phyloP scores from a whole-genome alignment of 2,113 vertebrate genomes.

The Dasyprocta punctata region DNA sequence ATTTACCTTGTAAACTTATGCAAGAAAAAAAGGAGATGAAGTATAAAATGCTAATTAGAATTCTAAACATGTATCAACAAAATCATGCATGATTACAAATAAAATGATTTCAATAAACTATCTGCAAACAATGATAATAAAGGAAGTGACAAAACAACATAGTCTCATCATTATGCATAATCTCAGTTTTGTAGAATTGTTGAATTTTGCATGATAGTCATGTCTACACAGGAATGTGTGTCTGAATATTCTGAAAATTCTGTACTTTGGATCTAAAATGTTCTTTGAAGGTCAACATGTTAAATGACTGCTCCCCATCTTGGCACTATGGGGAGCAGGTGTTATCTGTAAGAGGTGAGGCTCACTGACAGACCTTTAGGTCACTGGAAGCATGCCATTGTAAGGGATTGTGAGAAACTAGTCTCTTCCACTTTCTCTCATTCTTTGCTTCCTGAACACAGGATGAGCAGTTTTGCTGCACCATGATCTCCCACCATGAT shows the following conservation, averaged over 20 bases:
- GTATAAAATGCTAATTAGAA: not conserved
- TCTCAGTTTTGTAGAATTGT: not conserved
- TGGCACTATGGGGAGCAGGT: not conserved
- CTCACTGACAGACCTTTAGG: too few species aligned
- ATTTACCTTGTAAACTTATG: not conserved
- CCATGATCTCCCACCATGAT: too few species aligned
- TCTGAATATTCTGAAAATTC: not conserved
- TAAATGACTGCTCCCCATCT: too few species aligned
- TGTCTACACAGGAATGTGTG: not conserved
- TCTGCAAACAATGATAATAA: not conserved
- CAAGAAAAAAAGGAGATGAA: not conserved
- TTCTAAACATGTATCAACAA: not conserved
- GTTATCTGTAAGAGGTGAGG: too few species aligned
- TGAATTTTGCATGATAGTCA: not conserved
- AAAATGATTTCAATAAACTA: not conserved
- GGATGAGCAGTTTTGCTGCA: not conserved
- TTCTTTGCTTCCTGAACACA: not conserved
- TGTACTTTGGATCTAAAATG: too few species aligned
- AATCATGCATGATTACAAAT: not conserved
- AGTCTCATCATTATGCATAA: not conserved
- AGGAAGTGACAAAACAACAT: not conserved
- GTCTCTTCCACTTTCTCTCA: not conserved
- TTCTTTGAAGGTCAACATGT: not conserved
- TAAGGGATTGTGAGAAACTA: not conserved
- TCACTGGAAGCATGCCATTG: rapidly evolving